Evolutionary conservation across 2,888 invertebrate genomes (phyloP), one percentile per base, ranked within the genome.

Genomic region (Amphimallon solstitiale): DNA sequence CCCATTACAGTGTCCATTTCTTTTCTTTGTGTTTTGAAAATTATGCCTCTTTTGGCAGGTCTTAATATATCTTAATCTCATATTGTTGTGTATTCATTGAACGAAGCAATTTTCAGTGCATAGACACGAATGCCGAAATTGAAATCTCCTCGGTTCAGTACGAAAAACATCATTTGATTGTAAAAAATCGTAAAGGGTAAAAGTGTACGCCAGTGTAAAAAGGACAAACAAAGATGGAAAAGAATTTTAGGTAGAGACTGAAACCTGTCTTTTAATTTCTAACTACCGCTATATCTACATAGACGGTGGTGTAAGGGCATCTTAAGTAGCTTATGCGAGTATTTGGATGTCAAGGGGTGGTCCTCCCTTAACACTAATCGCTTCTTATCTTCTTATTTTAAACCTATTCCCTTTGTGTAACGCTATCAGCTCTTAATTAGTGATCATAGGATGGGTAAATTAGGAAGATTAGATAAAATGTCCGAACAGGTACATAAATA

Each of bases 381-480:
- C 43, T 15, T 45, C 51, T 72, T 70, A 72, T 72, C 72, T 70
- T 37, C 67, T 68, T 67, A 70, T 65, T 69, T 60, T 51, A 52
- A 68, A 65, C 69, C 66, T 61, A 63, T 43, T 63, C 59, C 54
- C 66, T 68, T 66, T 70, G 48, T 70, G 69, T 71, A 56, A 63
- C 40, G 63, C 59, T 70, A 67, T 66, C 66, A 43, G 64, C 68
- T 69, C 71, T 72, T 72, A 71, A 72, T 72, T 72, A 70, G 67
- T 40, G 71, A 67, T 72, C 69, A 71, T 68, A 63, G 67, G 52
- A 46, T 38, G 49, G 63, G 52, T 59, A 63, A 67, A 67, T 56
- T 66, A 54, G 56, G 48, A 46, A 64, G 67, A 67, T 66, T 66
- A 66, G 66, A 66, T 63, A 59, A 59, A 14, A 29, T 29, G 14